Conservation (phyloP, 2,113 vertebrate genomes). For the human (Homo sapiens) region DNA sequence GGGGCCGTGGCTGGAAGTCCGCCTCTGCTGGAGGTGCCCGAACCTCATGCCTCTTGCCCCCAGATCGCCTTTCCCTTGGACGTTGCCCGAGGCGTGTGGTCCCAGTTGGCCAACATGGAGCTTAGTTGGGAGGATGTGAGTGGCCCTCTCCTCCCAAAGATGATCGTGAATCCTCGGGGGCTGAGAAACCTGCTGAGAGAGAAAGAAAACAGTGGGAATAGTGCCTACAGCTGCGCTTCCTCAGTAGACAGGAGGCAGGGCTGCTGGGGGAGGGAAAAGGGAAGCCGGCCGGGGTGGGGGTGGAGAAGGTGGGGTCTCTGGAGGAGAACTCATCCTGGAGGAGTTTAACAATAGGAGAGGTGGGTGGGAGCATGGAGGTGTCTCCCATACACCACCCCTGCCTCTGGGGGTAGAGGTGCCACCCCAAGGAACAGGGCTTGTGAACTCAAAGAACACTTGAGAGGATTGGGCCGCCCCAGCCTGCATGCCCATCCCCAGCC, state of each 20-base stretch:
- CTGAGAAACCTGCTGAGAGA: not conserved
- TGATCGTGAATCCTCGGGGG: rapidly evolving
- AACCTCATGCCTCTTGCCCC: not conserved
- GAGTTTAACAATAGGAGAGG: not conserved
- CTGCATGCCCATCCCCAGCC: rapidly evolving
- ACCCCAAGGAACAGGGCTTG: too few species aligned
- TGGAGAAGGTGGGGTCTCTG: not conserved
- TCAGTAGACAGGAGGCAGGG: not conserved
- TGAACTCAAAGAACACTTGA: not conserved
- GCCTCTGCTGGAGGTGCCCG: not conserved
- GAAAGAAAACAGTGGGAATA: rapidly evolving
- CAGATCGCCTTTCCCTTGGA: not conserved
- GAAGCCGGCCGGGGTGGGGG: not conserved
- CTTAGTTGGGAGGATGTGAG: not conserved
- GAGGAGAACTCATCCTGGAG: not conserved
- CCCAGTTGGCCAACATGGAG: not conserved
- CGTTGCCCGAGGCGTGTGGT: not conserved
- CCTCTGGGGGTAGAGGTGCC: not conserved
- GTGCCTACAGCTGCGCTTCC: rapidly evolving
- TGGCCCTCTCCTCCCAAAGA: not conserved
- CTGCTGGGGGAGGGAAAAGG: too few species aligned
- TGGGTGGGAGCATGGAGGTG: not conserved
- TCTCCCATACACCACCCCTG: too few species aligned
- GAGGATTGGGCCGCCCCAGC: not conserved
- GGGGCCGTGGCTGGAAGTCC: rapidly evolving